Base-by-base conservation (phyloP, 2,888 invertebrate species). In the Bedellia somnulentella region DNA sequence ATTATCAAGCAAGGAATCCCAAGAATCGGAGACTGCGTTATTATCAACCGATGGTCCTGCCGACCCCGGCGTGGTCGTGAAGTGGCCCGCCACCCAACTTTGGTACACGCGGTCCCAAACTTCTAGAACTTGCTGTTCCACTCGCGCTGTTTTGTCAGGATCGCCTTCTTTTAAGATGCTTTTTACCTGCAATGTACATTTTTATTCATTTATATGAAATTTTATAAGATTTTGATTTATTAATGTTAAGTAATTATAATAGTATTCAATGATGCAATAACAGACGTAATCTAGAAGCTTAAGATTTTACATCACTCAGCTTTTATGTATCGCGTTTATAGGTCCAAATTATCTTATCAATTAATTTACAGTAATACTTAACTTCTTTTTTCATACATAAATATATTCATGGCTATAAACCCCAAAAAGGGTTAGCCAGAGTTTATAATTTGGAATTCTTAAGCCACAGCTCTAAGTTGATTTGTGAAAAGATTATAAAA, bases 51-150 rank as follows among this genome's bases (percentile, higher is more conserved):
- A 80, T 0, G 91, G 90, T 0, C 90, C 91, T 2, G 48, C 44
- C 2, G 52, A 47, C 8, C 58, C 41, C 1, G 57, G 44, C 2
- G 51, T 48, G 4, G 59, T 40, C 1, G 58, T 76, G 42, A 81
- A 63, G 40, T 81, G 80, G 0, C 86, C 83, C 49, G 88, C 86
- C 63, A 93, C 87, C 92, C 92, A 94, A 35, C 90, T 87, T 61
- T 94, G 91, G 63, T 96, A 96, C 25, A 95, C 81, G 35, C 92
- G 79, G 63, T 96, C 96, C 93, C 94, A 96, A 11, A 97, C 78
- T 57, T 93, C 93, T 22, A 96, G 67, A 2, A 94, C 86, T 62
- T 95, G 93, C 37, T 85, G 83, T 53, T 96, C 95, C 22, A 96
- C 78, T 35, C 87, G 86, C 15, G 83, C 83, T 22, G 89, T 86